Conservation (phyloP, 2,888 invertebrate genomes). For the Pecten maximus region DNA sequence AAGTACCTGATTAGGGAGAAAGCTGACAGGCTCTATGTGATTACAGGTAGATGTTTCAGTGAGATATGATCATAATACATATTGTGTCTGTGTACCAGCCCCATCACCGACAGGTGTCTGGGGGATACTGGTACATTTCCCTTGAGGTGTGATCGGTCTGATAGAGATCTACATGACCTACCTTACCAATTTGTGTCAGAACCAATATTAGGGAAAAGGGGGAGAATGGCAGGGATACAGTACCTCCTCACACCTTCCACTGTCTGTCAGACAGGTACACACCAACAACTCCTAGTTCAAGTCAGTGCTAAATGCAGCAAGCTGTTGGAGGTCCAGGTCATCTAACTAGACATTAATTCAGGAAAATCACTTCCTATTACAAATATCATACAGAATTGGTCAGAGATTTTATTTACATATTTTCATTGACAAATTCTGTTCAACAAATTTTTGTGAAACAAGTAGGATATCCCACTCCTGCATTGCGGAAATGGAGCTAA, state of each 20-base stretch:
- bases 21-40: background rate
- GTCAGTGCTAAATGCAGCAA: background rate
- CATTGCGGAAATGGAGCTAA: no score
- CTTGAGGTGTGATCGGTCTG: background rate
- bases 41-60: background rate
- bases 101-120: background rate
- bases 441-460: no score
- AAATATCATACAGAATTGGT: no score
- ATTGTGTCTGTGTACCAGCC: background rate
- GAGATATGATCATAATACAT: background rate
- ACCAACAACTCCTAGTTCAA: background rate
- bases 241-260: background rate
- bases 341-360: no score
- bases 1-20: background rate
- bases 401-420: no score
- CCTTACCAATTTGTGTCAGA: conserved; percentile 16
- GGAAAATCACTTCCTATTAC: no score
- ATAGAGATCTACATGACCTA: background rate
- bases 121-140: background rate
- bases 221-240: background rate
- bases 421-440: no score
- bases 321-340: background rate
- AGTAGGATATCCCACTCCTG: no score
- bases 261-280: background rate
- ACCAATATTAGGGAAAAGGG: background rate